Base-by-base conservation (phyloP, 2,888 invertebrate species). In the Cynaeus angustus region DNA sequence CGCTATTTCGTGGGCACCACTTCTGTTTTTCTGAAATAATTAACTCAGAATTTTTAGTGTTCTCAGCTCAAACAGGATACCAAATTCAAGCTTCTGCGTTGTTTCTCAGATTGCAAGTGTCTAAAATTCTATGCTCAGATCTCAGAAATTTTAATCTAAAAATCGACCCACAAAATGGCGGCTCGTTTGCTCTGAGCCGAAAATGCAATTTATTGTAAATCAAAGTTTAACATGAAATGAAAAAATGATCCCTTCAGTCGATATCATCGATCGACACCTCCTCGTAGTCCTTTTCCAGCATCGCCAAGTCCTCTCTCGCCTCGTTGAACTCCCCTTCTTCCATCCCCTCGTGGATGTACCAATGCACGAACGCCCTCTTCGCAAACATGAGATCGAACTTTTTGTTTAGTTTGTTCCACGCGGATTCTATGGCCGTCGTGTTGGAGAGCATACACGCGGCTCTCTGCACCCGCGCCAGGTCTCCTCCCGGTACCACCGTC, bases 381-480 rank as follows among this genome's bases (percentile, higher is more conserved):
- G 93, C 91, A 86, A 92, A 97, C 95, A 97, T 96, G 80, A 97
- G 89, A 86, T 98, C 97, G 84, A 97, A 97, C 86, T 98, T 98
- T 86, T 92, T 93, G 86, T 96, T 93, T 67, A 98, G 89, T 81
- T 95, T 93, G 74, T 92, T 91, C 93, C 96, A 97, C 55, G 96
- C 96, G 80, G 94, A 92, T 9, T 93, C 92, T 80, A 96, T 95
- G 76, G 96, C 95, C 12, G 96, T 97, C 4, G 96, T 97, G 86
- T 97, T 97, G 81, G 90, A 95, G 82, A 90, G 87, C 93, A 97
- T 96, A 81, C 96, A 97, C 26, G 95, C 94, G 37, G 96, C 96
- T 73, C 96, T 89, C 77, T 93, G 91, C 58, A 95, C 93, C 81
- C 91, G 91, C 70, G 95, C 95, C 80, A 94, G 86, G 85, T 94